These are phyloP conservation scores for Prorops nasuta DNA, from an alignment of 1,140 invertebrate species.

Conservation along the genomic window DNA sequence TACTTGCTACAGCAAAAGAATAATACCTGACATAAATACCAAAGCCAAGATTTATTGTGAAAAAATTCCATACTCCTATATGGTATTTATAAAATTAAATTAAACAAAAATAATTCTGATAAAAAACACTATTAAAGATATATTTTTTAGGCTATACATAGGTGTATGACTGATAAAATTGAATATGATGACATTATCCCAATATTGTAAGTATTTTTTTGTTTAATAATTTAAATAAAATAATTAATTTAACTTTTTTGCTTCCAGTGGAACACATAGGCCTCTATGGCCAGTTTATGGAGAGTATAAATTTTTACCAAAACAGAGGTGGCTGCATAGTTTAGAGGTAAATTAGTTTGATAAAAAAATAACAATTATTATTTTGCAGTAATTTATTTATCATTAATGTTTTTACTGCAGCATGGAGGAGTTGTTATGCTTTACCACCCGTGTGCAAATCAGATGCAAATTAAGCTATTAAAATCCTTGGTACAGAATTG, in stretches of 20 bases:
- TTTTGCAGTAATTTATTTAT: constrained; percentile 13
- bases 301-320: constrained; percentile 78
- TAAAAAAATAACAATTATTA: constrained; percentile 5
- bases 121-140: no score
- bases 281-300: constrained; percentile 82
- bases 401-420: constrained; percentile 49
- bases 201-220: constrained; percentile 41
- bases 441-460: constrained; percentile 84
- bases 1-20: constrained; percentile 62
- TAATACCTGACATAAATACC: constrained; percentile 52
- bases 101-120: no score
- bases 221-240: neutral
- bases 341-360: constrained; percentile 64
- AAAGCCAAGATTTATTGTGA: constrained; percentile 61
- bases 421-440: constrained; percentile 83
- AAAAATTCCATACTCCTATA: constrained; percentile 62
- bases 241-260: neutral
- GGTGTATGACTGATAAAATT: constrained; percentile 70
- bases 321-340: constrained; percentile 82
- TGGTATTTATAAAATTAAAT: no score
- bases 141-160: constrained; percentile 60
- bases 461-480: constrained; percentile 64
- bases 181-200: constrained; percentile 65
- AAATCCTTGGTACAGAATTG: constrained; percentile 68
- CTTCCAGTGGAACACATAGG: constrained; percentile 74